These are phyloP conservation scores for Balanococcus diminutus DNA, from an alignment of 2,888 invertebrate genomes.

Conservation along the genomic window DNA sequence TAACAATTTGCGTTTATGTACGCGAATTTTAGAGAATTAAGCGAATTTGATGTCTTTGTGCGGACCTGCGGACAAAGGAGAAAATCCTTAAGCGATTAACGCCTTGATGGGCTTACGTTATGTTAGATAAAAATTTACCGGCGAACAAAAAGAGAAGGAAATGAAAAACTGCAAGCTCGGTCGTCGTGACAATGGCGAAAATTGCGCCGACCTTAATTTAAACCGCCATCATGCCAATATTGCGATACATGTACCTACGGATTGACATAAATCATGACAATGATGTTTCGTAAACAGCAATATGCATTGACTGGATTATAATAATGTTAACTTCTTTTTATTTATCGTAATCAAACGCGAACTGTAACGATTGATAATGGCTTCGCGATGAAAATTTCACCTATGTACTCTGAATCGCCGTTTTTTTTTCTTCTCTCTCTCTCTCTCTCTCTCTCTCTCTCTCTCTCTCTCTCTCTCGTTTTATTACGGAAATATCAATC, in stretches of 20 bases:
- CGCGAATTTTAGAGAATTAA: not conserved
- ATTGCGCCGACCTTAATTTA: not conserved
- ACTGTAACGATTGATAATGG: not conserved
- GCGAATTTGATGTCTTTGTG: not conserved
- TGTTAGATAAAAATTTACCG: not conserved
- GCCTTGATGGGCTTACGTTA: not conserved
- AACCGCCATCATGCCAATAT: not conserved
- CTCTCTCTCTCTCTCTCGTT: no score
- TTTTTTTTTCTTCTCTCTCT: not conserved
- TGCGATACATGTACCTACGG: not conserved
- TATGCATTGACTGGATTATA: conserved; percentile 2
- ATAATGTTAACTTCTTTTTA: not conserved
- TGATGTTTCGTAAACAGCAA: conserved; percentile 4
- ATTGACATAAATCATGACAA: conserved; percentile 4
- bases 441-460: no score
- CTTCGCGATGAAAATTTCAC: not conserved
- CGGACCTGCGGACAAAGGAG: not conserved
- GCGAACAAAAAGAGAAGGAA: not conserved
- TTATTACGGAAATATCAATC: not conserved
- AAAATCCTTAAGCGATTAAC: not conserved
- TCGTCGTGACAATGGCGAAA: not conserved
- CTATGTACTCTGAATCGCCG: conserved; percentile 4
- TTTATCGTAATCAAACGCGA: not conserved
- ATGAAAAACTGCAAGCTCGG: not conserved
- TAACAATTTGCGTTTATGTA: not conserved